phyloP scores from a whole-genome alignment of 2,888 invertebrate species.

The Neria commutata region DNA sequence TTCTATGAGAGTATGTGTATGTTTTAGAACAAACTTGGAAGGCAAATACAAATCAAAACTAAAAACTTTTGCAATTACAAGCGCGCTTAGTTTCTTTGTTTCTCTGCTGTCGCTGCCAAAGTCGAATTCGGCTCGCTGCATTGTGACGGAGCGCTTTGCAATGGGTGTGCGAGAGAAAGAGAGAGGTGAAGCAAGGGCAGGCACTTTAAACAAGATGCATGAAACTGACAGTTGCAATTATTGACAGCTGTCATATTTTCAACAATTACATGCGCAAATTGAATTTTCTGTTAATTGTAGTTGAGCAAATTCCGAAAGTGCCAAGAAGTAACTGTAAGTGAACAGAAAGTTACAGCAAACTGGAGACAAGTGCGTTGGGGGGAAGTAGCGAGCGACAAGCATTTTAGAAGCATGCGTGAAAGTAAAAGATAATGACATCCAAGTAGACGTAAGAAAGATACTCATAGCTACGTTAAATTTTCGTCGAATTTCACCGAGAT shows the following conservation, averaged over 20 bases:
- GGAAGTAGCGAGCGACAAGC: too few species aligned
- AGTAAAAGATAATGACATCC: too few species aligned
- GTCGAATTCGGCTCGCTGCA: not conserved
- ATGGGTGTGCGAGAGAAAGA: not conserved
- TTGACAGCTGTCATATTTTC: not conserved
- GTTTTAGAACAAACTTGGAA: not conserved
- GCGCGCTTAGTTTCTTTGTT: not conserved
- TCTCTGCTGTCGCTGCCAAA: not conserved
- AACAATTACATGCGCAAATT: not conserved
- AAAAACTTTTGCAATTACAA: not conserved
- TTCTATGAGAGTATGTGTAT: not conserved
- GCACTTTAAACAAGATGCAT: too few species aligned
- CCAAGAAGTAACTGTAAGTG: too few species aligned
- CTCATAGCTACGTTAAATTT: too few species aligned
- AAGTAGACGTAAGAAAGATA: too few species aligned
- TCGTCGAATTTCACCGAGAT: too few species aligned
- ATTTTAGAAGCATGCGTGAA: too few species aligned
- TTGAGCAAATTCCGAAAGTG: too few species aligned
- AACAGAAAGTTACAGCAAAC: too few species aligned
- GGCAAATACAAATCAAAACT: not conserved
- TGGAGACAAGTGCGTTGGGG: too few species aligned
- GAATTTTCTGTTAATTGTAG: not conserved
- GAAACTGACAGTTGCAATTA: not conserved
- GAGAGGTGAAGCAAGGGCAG: not conserved
- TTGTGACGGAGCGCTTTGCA: too few species aligned